phyloP scores from a whole-genome alignment of 2,888 invertebrate species.

The Nycteola revayana region DNA sequence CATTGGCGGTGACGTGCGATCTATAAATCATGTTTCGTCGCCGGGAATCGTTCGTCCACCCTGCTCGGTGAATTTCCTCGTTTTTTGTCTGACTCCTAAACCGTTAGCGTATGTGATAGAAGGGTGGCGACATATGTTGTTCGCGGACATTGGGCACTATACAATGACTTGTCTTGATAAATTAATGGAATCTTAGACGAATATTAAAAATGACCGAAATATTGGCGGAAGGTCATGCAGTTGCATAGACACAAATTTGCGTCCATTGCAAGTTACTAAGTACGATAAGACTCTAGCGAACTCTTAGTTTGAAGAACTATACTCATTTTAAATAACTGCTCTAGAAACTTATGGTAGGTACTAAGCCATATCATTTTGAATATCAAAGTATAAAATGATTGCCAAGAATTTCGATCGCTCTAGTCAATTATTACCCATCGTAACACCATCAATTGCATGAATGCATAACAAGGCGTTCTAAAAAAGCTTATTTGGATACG shows the following conservation, averaged over 20 bases:
- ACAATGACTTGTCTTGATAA: slow-evolving; percentile 45
- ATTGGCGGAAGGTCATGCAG: too few relatives aligned
- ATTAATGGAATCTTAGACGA: slow-evolving; percentile 16
- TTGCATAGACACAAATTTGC: too few relatives aligned
- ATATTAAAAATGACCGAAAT: too few relatives aligned
- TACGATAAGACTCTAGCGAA: too few relatives aligned
- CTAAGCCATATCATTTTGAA: too few relatives aligned
- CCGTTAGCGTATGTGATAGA: slow-evolving; percentile 57
- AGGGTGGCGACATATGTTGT: slow-evolving; percentile 64
- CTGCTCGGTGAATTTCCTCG: slow-evolving; percentile 63
- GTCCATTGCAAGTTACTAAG: too few relatives aligned
- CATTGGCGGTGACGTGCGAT: slow-evolving; percentile 74
- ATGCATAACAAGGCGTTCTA: slow-evolving; percentile 34
- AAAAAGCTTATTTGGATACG: slow-evolving; percentile 67
- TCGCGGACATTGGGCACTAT: slow-evolving; percentile 39
- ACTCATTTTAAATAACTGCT: too few relatives aligned
- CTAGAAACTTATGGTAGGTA: too few relatives aligned
- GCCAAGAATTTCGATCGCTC: background rate
- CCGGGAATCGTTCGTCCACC: slow-evolving; percentile 62
- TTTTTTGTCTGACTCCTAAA: slow-evolving; percentile 77
- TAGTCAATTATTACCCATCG: slow-evolving; percentile 1
- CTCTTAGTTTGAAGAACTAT: too few relatives aligned
- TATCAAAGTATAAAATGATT: too few relatives aligned
- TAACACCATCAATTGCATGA: slow-evolving; percentile 27
- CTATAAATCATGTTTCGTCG: slow-evolving; percentile 79